Evolutionary conservation across 2,888 invertebrate genomes (phyloP).

Genomic region (Synergus itoensis): DNA sequence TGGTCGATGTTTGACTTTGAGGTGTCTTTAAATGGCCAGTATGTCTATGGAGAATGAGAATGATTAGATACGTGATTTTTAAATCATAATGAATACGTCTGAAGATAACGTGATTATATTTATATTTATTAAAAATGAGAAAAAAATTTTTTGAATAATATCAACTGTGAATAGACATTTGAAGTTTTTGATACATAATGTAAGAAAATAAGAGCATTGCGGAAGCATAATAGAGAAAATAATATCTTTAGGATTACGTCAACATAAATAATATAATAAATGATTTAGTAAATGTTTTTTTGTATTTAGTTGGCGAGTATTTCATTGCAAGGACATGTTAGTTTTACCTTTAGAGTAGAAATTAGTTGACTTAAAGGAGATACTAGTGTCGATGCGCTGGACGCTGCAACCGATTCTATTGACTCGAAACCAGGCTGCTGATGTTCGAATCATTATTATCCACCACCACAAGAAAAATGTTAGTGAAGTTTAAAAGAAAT

Average conservation of each 20-base stretch:
- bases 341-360: constrained; percentile 86
- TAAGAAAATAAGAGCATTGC: background rate
- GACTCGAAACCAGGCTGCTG: constrained; percentile 75
- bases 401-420: constrained; percentile 71
- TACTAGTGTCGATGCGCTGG: constrained; percentile 79
- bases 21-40: constrained; percentile 88
- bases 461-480: constrained; percentile 58
- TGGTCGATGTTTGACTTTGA: constrained; percentile 85
- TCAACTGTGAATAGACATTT: background rate
- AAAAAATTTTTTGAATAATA: no score
- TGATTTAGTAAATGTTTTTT: background rate
- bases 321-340: background rate
- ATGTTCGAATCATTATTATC: constrained; percentile 51
- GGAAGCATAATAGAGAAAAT: background rate
- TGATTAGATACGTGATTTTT: background rate
- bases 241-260: no score
- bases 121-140: no score
- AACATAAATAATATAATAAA: background rate
- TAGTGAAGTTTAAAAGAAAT: constrained; percentile 11
- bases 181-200: background rate
- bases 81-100: background rate
- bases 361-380: constrained; percentile 86
- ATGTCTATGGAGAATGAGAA: constrained; percentile 80
- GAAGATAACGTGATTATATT: background rate
- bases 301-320: background rate